Evolutionary conservation across 2,797 vertebrate species (phyloP).

Genomic region (Lepidocolaptes lacrymiger): DNA sequence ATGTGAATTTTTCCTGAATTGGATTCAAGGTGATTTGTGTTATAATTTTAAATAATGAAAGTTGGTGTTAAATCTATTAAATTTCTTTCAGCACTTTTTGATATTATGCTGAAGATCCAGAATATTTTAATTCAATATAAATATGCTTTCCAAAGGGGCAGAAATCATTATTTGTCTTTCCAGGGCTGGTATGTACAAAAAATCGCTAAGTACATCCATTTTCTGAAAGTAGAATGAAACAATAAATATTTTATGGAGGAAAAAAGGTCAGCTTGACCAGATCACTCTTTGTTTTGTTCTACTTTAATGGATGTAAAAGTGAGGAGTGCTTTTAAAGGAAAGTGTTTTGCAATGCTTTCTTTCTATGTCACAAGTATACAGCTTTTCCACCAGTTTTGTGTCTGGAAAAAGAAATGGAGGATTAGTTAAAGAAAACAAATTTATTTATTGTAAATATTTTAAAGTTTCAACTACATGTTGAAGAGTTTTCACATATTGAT

Average conservation of each 20-base stretch:
- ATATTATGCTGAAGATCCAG: neutral
- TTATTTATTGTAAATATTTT: neutral
- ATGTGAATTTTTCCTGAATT: neutral
- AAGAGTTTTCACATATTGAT: neutral
- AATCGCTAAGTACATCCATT: neutral
- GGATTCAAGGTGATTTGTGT: neutral
- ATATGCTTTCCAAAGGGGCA: neutral
- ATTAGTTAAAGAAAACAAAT: neutral
- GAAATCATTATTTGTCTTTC: neutral
- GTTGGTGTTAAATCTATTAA: neutral
- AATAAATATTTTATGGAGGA: neutral
- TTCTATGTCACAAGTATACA: neutral
- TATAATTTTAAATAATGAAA: neutral
- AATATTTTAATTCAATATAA: neutral
- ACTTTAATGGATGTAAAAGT: neutral
- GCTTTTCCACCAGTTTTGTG: neutral
- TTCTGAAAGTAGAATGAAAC: neutral
- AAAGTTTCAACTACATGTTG: neutral
- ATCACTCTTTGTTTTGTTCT: neutral
- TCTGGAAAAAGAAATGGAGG: neutral
- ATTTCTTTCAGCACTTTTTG: neutral
- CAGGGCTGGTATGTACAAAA: neutral
- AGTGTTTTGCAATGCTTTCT: neutral
- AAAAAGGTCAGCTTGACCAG: neutral
- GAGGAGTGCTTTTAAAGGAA: neutral